A percentile compares a stretch with the other conserved stretches of the same genome.
These are phyloP conservation scores for Ophraella communa DNA, from an alignment of 2,888 invertebrate genomes.

Conservation along the genomic window DNA sequence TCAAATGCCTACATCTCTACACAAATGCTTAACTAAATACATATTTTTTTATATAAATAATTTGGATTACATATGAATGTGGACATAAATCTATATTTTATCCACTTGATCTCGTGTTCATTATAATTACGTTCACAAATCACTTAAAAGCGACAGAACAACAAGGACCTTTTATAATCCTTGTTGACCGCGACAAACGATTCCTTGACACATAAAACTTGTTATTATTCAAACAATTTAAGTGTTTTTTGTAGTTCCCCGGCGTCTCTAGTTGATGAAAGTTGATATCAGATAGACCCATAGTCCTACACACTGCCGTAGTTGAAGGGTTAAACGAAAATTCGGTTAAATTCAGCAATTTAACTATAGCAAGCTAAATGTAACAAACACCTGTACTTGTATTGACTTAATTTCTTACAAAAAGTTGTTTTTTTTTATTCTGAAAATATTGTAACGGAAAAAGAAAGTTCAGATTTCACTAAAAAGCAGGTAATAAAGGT, in stretches of 20 bases:
- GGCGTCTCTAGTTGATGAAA: conserved; percentile 38
- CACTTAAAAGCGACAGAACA: conserved; percentile 33
- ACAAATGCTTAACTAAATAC: neutral
- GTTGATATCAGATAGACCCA: conserved; percentile 43
- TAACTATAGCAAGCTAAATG: no score
- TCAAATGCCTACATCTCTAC: no score
- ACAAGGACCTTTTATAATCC: conserved; percentile 39
- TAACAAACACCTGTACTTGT: no score
- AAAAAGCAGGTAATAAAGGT: neutral
- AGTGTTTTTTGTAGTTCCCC: conserved; percentile 45
- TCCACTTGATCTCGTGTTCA: conserved; percentile 24
- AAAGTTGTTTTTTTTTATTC: neutral
- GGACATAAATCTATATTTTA: conserved; percentile 22
- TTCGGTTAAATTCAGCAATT: no score
- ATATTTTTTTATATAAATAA: conserved; percentile 5
- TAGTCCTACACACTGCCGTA: conserved; percentile 9
- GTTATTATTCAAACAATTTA: conserved; percentile 42
- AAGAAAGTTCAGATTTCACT: neutral
- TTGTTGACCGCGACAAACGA: conserved; percentile 34
- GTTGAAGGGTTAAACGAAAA: neutral
- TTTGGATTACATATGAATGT: conserved; percentile 17
- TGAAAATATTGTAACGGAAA: neutral
- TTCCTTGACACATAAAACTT: conserved; percentile 31
- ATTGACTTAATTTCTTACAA: neutral
- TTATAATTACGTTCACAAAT: conserved; percentile 29